phyloP scores from a whole-genome alignment of 2,797 vertebrate genomes.

The Huso huso region DNA sequence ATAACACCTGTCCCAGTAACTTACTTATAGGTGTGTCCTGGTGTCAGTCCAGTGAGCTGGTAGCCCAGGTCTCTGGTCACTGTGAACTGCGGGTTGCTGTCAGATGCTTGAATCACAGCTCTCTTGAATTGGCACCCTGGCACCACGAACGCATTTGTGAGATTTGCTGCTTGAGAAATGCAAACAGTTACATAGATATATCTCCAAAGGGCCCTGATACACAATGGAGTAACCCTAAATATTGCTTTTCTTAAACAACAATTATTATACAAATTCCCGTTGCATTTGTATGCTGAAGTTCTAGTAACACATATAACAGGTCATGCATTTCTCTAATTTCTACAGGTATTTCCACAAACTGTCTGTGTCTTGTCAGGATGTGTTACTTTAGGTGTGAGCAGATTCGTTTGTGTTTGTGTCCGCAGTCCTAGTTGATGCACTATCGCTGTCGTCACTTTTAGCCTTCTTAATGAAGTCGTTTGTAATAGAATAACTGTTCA shows the following conservation, averaged over 20 bases:
- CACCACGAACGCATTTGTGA: not conserved
- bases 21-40: conserved; percentile 10
- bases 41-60: not conserved
- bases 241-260: not conserved
- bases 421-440: too few species aligned
- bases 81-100: not conserved
- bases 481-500: too few species aligned
- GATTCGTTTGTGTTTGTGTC: too few species aligned
- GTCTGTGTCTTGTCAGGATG: too few species aligned
- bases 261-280: not conserved
- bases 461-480: too few species aligned
- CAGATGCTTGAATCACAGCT: not conserved
- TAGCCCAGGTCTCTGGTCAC: conserved; percentile 2
- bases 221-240: too few species aligned
- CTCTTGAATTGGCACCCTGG: conserved; percentile 1
- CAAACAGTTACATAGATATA: not conserved
- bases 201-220: too few species aligned
- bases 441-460: too few species aligned
- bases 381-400: too few species aligned
- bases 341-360: too few species aligned
- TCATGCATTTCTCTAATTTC: too few species aligned
- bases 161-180: not conserved
- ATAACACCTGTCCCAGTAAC: not conserved
- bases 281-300: not conserved
- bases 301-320: too few species aligned